These are phyloP conservation scores for Okapia johnstoni DNA, from an alignment of 2,113 vertebrate genomes.

Conservation along the genomic window DNA sequence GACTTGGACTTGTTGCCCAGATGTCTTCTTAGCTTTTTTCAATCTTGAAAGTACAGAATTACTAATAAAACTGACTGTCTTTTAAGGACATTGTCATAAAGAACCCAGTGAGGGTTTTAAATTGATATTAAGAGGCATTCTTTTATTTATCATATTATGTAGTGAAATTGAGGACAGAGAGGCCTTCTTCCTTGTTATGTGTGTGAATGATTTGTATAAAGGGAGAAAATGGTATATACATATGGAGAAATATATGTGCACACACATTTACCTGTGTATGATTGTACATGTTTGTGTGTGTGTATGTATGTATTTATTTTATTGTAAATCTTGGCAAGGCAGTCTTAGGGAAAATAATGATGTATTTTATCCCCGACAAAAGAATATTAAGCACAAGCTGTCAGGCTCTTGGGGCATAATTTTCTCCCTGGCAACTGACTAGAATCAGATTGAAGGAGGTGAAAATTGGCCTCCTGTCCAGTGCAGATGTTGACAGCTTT, in stretches of 20 bases:
- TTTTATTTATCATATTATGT: background rate
- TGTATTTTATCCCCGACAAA: constrained; percentile 30
- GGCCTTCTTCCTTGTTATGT: background rate
- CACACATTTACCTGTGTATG: background rate
- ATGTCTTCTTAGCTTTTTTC: background rate
- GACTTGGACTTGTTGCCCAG: background rate
- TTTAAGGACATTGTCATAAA: background rate
- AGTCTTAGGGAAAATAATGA: constrained; percentile 40
- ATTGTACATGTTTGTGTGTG: background rate
- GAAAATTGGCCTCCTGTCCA: constrained; percentile 54
- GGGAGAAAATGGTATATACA: background rate
- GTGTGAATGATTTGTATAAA: constrained; percentile 1
- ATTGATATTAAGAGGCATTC: background rate
- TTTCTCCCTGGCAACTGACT: constrained; percentile 13
- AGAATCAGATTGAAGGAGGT: constrained; percentile 47
- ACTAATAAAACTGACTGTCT: background rate
- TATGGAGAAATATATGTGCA: background rate
- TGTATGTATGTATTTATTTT: background rate
- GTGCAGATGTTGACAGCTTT: constrained; percentile 22
- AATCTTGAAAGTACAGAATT: background rate
- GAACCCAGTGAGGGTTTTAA: background rate
- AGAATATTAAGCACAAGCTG: constrained; percentile 29
- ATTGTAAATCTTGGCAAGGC: constrained; percentile 27
- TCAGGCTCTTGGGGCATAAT: constrained; percentile 38
- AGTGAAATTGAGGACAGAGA: background rate